Base-by-base conservation (phyloP, 2,113 vertebrate genomes). In the Melanostigma gelatinosum region DNA sequence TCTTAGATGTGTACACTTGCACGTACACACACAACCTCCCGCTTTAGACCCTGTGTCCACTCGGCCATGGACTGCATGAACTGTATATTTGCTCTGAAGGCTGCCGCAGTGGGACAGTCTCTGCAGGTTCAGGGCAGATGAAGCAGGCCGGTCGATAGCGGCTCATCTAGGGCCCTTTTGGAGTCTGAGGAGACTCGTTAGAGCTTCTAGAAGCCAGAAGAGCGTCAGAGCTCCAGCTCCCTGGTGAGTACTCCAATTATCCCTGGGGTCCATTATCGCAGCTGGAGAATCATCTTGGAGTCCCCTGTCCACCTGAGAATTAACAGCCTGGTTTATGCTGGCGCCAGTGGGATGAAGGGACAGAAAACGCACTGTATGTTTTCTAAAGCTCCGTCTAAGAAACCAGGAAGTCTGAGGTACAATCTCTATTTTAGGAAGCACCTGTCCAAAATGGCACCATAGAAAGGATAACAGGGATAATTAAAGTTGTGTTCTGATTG, bases 161-260 rank as follows among this genome's bases (percentile, higher is more conserved):
- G 40, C 54, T 16, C 52, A 24, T 69, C 27, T 52, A 38, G 52
- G n/a, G 50, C 58, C 52, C 27, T 75, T 3, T 2, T 60, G 66
- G 55, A 61, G 40, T 65, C 77, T 62, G 58, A 72, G 65, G 69
- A 75, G 79, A 72, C 74, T 89, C 4, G 3, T 87, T 85, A 86
- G 64, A 62, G 73, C 67, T 62, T 64, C 54, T 36, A 18, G 50
- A 40, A 58, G 34, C 16, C 63, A 62, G 63, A 62, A 27, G 65
- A 40, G 18, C 24, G 2, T 66, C 62, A 11, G 22, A 22, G 76
- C 15, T 54, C 1, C 3, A 71, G 64, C 60, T 71, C 77, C 34
- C 65, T 34, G 44, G 44, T 57, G 52, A 60, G 55, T 72, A 38
- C 67, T 22, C 50, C 46, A 58, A 74, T 50, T 16, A 40, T 44